Base-by-base conservation (phyloP, 2,797 vertebrate genomes). In the Poecilia velifera region DNA sequence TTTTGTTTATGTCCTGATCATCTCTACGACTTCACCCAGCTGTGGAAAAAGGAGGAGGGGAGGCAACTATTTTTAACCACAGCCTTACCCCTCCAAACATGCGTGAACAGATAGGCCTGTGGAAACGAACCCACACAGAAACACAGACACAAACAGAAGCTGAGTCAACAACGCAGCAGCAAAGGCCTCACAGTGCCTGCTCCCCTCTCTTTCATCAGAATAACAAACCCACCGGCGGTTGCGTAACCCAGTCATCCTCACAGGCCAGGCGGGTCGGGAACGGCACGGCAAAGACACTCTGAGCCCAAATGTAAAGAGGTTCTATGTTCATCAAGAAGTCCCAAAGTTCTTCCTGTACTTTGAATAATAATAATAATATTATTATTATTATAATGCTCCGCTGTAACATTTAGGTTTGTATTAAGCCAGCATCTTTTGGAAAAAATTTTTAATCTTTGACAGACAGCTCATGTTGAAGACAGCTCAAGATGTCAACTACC, bases 81-180 rank as follows among this genome's bases (percentile, higher is more conserved):
- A 7, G 72, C 45, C 39, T 74, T 83, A 47, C 83, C 82, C 73
- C 73, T 81, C 46, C 66, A 43, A 76, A 90, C 82, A 80, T 2
- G 66, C 86, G 76, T 66, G 73, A 41, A 86, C 76, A 80, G 76
- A 82, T 74, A 75, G 51, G 78, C 84, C 83, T 45, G 36, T 16
- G 12, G 72, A 28, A 55, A 74, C 64, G 76, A 45, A 79, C 72
- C 53, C 49, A 47, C 70, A 71, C 51, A 53, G 22, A 25, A 53
- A 53, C 51, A 53, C 51, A 25, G 51, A 53, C 51, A 53, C 68
- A 71, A 71, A 49, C 80, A 53, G 76, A 74, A 39, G 83, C 88
- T 59, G 80, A 81, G 88, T 89, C 88, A 93, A 91, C 89, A 93
- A 93, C 91, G 90, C 0, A 82, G 89, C 90, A 89, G 88, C 89